Evolutionary conservation across 2,113 vertebrate species (phyloP).

Genomic region (Colaptes auratus): DNA sequence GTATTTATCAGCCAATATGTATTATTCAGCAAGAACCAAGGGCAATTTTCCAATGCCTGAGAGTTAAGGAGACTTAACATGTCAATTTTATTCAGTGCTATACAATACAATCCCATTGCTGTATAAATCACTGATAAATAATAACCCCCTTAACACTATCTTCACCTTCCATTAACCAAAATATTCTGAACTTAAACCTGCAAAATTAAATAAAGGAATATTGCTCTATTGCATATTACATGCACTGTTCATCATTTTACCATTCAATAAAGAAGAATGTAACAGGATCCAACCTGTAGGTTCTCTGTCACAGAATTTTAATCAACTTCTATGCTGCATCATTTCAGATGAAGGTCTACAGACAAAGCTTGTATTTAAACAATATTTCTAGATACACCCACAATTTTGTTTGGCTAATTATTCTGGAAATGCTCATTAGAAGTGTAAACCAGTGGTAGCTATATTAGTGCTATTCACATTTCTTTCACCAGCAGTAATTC

Average conservation of each 20-base stretch:
- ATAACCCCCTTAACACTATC: background rate
- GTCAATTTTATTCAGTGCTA: slow-evolving; percentile 16
- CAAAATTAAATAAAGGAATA: slow-evolving; percentile 44
- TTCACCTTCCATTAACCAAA: slow-evolving; percentile 44
- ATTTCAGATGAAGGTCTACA: background rate
- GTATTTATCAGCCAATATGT: background rate
- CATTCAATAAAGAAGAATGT: background rate
- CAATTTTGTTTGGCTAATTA: background rate
- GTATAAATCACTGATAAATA: slow-evolving; percentile 21
- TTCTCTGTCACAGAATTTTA: background rate
- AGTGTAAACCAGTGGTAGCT: background rate
- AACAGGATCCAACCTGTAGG: background rate
- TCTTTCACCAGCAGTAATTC: background rate
- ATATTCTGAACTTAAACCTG: slow-evolving; percentile 22
- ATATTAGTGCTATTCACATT: background rate
- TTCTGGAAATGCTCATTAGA: background rate
- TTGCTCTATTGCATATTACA: background rate
- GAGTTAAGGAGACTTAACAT: slow-evolving; percentile 32
- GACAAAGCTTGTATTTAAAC: background rate
- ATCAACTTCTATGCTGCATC: background rate
- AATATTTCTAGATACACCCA: background rate
- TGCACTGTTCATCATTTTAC: slow-evolving; percentile 17
- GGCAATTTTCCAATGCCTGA: background rate
- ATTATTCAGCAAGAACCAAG: slow-evolving; percentile 13
- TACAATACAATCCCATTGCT: background rate